A percentile compares a stretch with the other conserved stretches of the same genome.
Conservation (phyloP, 2,113 vertebrate genomes). For the Taxidea taxus region DNA sequence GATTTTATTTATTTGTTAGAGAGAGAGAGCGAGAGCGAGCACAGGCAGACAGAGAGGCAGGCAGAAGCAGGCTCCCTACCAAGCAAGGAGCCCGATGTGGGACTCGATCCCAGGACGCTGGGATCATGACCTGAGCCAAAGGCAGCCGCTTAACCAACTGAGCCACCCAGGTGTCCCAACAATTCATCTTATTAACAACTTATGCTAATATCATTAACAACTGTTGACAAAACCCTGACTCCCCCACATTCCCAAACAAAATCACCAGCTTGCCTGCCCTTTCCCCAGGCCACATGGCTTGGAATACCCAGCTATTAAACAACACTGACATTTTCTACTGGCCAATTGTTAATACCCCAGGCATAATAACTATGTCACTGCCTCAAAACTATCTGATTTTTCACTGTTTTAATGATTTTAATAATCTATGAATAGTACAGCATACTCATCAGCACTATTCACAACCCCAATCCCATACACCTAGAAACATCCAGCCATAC, state of each 20-base stretch:
- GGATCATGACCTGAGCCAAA: too few species aligned
- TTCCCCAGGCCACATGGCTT: neutral
- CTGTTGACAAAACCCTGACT: neutral
- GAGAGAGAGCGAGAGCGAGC: too few species aligned
- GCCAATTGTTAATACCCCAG: conserved; percentile 24
- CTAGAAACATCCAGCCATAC: neutral
- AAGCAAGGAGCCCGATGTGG: too few species aligned
- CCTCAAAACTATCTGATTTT: conserved; percentile 1
- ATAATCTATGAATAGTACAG: conserved; percentile 2
- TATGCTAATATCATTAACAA: neutral
- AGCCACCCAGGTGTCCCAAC: too few species aligned
- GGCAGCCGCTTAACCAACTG: too few species aligned
- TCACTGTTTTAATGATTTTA: neutral
- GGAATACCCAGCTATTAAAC: conserved; percentile 37
- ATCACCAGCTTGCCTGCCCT: neutral
- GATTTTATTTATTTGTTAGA: too few species aligned
- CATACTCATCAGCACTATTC: neutral
- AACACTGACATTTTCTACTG: conserved; percentile 39
- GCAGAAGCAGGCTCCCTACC: too few species aligned
- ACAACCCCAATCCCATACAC: neutral
- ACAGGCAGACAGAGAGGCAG: too few species aligned
- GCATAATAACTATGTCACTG: neutral
- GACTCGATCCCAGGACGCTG: too few species aligned
- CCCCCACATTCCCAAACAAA: neutral
- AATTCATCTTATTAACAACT: too few species aligned